These are phyloP conservation scores for Columba guinea DNA, from an alignment of 2,797 vertebrate genomes.

Conservation along the genomic window DNA sequence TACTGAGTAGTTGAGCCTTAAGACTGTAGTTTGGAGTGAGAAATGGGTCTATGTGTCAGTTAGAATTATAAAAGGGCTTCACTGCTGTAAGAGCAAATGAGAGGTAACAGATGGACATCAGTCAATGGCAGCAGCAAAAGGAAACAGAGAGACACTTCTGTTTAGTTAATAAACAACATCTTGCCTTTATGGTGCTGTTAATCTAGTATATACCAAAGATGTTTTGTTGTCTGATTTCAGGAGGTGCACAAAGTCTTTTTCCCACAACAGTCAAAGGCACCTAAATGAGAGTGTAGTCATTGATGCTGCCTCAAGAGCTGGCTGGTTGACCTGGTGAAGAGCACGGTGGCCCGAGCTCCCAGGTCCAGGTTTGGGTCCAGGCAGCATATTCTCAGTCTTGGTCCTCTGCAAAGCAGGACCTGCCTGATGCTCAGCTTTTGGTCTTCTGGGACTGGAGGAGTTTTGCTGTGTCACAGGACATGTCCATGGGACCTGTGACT, in stretches of 20 bases:
- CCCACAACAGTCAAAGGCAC: neutral
- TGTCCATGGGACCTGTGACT: accelerated
- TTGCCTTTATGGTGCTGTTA: neutral
- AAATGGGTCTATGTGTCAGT: neutral
- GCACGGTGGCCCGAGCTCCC: accelerated
- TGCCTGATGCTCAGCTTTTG: accelerated
- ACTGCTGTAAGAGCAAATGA: neutral
- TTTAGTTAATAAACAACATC: neutral
- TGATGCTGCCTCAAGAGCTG: neutral
- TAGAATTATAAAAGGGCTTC: neutral
- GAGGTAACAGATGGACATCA: neutral
- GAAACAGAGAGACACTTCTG: neutral
- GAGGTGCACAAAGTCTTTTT: neutral
- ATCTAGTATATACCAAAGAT: neutral
- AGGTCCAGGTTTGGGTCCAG: accelerated
- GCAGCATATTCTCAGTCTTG: accelerated
- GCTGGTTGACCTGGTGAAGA: neutral
- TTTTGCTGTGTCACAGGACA: neutral
- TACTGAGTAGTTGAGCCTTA: accelerated
- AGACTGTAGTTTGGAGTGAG: neutral
- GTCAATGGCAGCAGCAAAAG: neutral
- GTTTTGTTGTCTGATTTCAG: neutral
- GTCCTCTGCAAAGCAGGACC: accelerated
- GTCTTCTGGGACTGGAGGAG: too few species aligned
- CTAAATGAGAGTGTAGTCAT: accelerated